phyloP scores from a whole-genome alignment of 2,113 vertebrate genomes.

The Rhinolophus sinicus region DNA sequence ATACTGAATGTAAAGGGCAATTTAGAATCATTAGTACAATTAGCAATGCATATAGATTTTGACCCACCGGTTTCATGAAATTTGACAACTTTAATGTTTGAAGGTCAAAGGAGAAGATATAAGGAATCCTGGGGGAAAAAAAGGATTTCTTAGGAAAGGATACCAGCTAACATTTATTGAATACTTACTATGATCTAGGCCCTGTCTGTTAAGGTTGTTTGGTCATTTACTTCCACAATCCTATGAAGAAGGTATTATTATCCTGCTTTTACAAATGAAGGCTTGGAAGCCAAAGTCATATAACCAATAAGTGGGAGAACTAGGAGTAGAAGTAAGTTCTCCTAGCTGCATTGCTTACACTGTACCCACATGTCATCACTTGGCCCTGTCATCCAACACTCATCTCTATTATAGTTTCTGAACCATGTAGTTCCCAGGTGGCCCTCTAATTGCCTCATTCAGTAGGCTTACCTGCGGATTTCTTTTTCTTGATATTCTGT shows the following conservation, averaged over 20 bases:
- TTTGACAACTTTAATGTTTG: background rate
- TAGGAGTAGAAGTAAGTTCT: background rate
- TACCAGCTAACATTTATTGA: background rate
- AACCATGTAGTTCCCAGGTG: background rate
- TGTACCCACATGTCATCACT: background rate
- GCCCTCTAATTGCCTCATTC: background rate
- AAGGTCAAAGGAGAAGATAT: background rate
- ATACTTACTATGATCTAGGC: background rate
- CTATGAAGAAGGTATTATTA: background rate
- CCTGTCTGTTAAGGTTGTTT: background rate
- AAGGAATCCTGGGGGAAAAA: background rate
- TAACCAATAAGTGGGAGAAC: background rate
- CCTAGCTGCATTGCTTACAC: background rate
- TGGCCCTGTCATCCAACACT: background rate
- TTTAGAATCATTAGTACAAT: background rate
- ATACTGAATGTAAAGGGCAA: background rate
- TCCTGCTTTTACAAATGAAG: background rate
- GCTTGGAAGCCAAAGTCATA: background rate
- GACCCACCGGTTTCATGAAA: background rate
- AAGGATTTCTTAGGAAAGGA: background rate
- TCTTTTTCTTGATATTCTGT: background rate
- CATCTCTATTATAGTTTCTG: background rate
- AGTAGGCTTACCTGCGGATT: background rate
- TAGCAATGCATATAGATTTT: background rate
- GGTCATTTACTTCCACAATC: background rate